Conservation (phyloP, 2,888 invertebrate species). For the Erebia ligea region DNA sequence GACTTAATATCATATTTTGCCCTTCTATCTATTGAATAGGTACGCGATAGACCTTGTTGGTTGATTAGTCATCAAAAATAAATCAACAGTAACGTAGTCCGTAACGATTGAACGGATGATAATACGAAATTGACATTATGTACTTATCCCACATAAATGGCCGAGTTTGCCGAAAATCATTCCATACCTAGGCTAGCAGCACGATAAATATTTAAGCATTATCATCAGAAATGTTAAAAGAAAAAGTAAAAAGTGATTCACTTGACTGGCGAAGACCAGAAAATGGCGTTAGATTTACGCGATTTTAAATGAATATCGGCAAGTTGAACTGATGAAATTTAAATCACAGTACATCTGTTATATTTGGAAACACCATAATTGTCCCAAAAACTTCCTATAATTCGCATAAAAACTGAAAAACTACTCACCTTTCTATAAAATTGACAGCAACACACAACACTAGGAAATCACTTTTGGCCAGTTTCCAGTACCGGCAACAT, state of each 20-base stretch:
- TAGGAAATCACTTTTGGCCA: constrained; percentile 63
- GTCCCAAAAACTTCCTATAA: constrained; percentile 12
- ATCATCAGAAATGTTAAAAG: constrained; percentile 45
- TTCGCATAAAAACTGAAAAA: constrained; percentile 48
- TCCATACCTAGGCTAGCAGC: not conserved
- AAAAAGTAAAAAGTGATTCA: constrained; percentile 68
- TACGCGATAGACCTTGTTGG: constrained; percentile 54
- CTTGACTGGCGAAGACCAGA: constrained; percentile 68
- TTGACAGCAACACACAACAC: constrained; percentile 77
- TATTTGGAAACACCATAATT: not conserved
- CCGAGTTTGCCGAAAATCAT: not conserved
- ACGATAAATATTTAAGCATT: not conserved
- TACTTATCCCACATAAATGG: not conserved
- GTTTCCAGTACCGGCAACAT: constrained; percentile 52
- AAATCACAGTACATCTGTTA: not conserved
- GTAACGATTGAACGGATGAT: constrained; percentile 25
- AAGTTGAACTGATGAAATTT: not conserved
- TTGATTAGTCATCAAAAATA: constrained; percentile 67
- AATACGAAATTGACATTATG: constrained; percentile 27
- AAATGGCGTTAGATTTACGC: constrained; percentile 76
- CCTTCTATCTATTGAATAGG: constrained; percentile 49
- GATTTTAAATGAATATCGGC: constrained; percentile 50
- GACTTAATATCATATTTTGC: constrained; percentile 41
- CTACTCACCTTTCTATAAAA: constrained; percentile 74
- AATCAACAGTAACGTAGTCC: constrained; percentile 43